phyloP scores from a whole-genome alignment of 2,888 invertebrate species.

The Brachynemurus nebulosus region DNA sequence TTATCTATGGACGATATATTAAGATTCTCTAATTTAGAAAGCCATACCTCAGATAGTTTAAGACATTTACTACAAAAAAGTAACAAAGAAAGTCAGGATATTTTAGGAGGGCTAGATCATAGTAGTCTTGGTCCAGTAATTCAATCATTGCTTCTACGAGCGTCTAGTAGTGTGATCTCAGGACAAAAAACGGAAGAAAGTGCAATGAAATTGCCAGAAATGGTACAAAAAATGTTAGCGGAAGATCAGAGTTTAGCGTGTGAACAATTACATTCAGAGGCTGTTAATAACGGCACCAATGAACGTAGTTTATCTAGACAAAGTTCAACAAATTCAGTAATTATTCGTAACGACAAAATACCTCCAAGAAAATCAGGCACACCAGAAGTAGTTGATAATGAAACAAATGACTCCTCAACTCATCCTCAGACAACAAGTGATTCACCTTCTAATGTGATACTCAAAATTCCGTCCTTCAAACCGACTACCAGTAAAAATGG shows the following conservation, averaged over 20 bases:
- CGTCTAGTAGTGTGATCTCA: slow-evolving; percentile 25
- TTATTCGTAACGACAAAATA: slow-evolving; percentile 23
- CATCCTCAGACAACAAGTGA: slow-evolving; percentile 35
- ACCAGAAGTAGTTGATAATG: slow-evolving; percentile 23
- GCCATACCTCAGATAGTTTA: slow-evolving; percentile 35
- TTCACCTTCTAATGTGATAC: slow-evolving; percentile 57
- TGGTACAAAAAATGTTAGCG: slow-evolving; percentile 39
- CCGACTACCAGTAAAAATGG: slow-evolving; percentile 40
- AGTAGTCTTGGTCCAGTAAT: slow-evolving; percentile 37
- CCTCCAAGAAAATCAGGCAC: slow-evolving; percentile 31
- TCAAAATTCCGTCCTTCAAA: slow-evolving; percentile 88
- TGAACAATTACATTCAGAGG: slow-evolving; percentile 14
- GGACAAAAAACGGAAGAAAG: slow-evolving; percentile 27
- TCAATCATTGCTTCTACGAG: slow-evolving; percentile 34
- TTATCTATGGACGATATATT: slow-evolving; percentile 44
- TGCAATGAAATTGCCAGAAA: slow-evolving; percentile 34
- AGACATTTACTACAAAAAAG: slow-evolving; percentile 36
- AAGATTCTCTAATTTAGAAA: slow-evolving; percentile 37
- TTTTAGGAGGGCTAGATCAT: slow-evolving; percentile 35
- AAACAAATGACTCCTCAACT: slow-evolving; percentile 34
- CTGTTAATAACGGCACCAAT: slow-evolving; percentile 21
- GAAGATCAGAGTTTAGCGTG: slow-evolving; percentile 36
- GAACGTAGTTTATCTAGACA: slow-evolving; percentile 23
- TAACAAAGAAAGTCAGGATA: slow-evolving; percentile 29
- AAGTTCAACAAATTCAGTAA: slow-evolving; percentile 32